A percentile compares a stretch with the other conserved stretches of the same genome.
Conservation (phyloP, 2,888 invertebrate genomes). For the Stenotaenia linearis region DNA sequence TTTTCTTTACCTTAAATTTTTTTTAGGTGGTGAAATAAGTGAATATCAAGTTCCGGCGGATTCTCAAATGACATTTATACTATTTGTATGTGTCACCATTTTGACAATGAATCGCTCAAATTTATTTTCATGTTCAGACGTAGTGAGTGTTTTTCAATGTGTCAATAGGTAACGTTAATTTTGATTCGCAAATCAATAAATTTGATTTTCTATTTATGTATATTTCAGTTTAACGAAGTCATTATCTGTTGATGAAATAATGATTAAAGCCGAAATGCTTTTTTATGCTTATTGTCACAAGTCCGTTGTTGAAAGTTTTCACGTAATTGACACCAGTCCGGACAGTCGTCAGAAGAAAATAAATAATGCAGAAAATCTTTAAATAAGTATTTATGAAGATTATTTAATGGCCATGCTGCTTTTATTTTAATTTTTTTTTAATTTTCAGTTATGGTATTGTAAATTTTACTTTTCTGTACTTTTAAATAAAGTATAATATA, state of each 20-base stretch:
- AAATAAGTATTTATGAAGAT: background rate
- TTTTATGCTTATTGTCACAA: constrained; percentile 29
- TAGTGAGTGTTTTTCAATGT: constrained; percentile 16
- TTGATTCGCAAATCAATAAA: background rate
- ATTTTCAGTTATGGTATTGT: no score
- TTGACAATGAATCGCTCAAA: background rate
- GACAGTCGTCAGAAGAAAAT: background rate
- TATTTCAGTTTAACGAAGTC: background rate
- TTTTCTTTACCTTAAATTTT: no score
- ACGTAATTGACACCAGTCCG: background rate
- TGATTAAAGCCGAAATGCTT: constrained; percentile 1
- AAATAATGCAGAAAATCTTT: background rate
- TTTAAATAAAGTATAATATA: no score
- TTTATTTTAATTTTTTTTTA: no score
- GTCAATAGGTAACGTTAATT: constrained; percentile 1
- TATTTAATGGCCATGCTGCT: no score
- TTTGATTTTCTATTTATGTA: background rate
- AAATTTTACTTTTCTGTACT: no score
- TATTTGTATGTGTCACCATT: constrained; percentile 29
- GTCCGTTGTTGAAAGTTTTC: constrained; percentile 30
- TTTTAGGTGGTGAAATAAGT: background rate
- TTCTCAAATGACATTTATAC: constrained; percentile 22
- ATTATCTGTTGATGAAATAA: background rate
- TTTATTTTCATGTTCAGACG: constrained; percentile 23
- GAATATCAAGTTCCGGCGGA: constrained; percentile 21